Percentiles rank a stretch among this genome's conserved stretches.
Conservation (phyloP, 1,140 invertebrate genomes). For the Melipona quadrifasciata region DNA sequence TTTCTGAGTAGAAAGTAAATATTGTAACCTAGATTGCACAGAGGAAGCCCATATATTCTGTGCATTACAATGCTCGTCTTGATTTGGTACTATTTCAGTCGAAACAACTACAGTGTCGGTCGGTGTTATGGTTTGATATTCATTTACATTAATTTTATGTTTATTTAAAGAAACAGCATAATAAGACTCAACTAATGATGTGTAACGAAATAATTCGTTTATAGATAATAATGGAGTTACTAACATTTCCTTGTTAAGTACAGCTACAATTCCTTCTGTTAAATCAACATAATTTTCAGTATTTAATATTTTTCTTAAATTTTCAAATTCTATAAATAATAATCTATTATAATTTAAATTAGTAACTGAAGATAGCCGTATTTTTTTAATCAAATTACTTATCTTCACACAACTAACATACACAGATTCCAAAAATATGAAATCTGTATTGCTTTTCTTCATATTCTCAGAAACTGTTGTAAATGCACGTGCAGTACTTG, state of each 20-base stretch:
- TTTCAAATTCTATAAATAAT: constrained; percentile 1
- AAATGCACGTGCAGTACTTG: neutral
- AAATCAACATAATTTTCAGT: neutral
- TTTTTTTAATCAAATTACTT: neutral
- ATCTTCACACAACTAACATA: neutral
- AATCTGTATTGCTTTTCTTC: neutral
- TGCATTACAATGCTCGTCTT: neutral
- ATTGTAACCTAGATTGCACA: neutral
- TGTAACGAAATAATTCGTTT: neutral
- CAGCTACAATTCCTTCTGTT: neutral
- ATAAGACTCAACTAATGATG: neutral
- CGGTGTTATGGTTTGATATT: neutral
- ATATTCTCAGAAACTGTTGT: neutral
- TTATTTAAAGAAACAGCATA: neutral
- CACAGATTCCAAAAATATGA: neutral
- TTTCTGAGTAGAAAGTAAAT: neutral
- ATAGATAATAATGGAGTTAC: neutral
- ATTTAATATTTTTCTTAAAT: neutral
- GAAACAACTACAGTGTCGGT: neutral
- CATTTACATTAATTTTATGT: neutral
- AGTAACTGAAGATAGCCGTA: neutral
- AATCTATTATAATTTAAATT: neutral
- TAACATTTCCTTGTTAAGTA: neutral
- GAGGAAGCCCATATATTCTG: neutral
- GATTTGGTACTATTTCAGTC: neutral